Percentiles rank a stretch among this genome's conserved stretches.
Conservation (phyloP, 1,140 invertebrate species). For the Drosophila serrata region DNA sequence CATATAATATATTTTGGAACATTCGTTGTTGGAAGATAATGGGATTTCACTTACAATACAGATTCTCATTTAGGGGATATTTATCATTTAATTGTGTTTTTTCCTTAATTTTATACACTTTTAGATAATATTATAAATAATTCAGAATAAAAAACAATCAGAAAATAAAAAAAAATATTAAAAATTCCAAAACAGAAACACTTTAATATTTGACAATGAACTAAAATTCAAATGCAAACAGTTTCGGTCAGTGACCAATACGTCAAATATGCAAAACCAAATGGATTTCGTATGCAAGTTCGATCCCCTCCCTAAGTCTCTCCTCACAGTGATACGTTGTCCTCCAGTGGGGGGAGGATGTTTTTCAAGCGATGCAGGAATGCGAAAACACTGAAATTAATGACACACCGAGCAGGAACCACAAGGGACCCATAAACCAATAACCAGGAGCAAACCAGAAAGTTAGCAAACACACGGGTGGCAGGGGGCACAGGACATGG, state of each 20-base stretch:
- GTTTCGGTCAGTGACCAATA: neutral
- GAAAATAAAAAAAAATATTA: neutral
- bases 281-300: conserved; percentile 13
- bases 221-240: neutral
- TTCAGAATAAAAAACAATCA: too few relatives aligned
- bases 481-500: neutral
- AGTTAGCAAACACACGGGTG: conserved; percentile 55
- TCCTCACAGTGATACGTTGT: neutral
- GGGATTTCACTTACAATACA: too few relatives aligned
- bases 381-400: conserved; percentile 59
- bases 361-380: conserved; percentile 21
- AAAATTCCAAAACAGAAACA: neutral
- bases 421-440: conserved; percentile 68
- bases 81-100: too few relatives aligned
- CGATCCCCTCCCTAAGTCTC: neutral
- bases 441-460: conserved; percentile 74
- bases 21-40: too few relatives aligned
- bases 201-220: neutral
- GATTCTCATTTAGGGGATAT: too few relatives aligned
- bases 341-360: neutral
- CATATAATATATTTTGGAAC: too few relatives aligned
- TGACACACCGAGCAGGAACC: conserved; percentile 60
- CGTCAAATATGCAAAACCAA: conserved; percentile 17
- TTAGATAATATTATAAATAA: too few relatives aligned
- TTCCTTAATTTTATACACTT: too few relatives aligned